Base-by-base conservation (phyloP, 2,113 vertebrate genomes). In the Mugil cephalus region DNA sequence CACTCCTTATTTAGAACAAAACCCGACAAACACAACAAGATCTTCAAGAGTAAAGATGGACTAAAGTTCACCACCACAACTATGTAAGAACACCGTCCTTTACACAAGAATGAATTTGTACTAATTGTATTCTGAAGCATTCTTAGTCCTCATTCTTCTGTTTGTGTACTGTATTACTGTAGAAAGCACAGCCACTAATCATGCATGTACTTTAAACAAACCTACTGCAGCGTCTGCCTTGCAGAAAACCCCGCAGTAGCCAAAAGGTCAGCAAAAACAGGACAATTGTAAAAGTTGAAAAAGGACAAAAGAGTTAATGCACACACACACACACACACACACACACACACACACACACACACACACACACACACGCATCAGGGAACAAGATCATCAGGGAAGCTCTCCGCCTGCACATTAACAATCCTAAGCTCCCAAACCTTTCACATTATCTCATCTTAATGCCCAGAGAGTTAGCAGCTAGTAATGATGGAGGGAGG, bases 391-490 rank as follows among this genome's bases (percentile, higher is more conserved):
- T 30, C 35, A 66, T 51, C 12, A 18, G 12, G 7, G 46, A 48
- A 45, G 34, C 9, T 58, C 46, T 40, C 13, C 61, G 52, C 15
- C 19, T 36, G 24, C 68, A 51, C 30, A 38, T 58, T 72, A 67
- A 55, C 54, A 77, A 77, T 64, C 35, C 21, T 38, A 62, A 84
- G 72, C 70, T 85, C 40, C 21, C 17, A 51, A 70, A 68, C 67
- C 43, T 42, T 45, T 66, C 43, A 69, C 35, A 53, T 77, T 69
- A 81, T 74, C 60, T 53, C 59, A 65, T 73, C 17, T 64, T 71
- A 76, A 69, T 77, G 55, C 72, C 18, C 17, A 59, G 39, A 47
- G 43, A 61, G 15, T 54, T 35, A 60, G 62, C 15, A 62, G 61
- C 50, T 14, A 35, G 47, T 46, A 83, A 65, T 79, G 74, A 77